A percentile compares a stretch with the other conserved stretches of the same genome.
These are phyloP conservation scores for Melanotus villosus DNA, from an alignment of 2,888 invertebrate species.

Conservation along the genomic window DNA sequence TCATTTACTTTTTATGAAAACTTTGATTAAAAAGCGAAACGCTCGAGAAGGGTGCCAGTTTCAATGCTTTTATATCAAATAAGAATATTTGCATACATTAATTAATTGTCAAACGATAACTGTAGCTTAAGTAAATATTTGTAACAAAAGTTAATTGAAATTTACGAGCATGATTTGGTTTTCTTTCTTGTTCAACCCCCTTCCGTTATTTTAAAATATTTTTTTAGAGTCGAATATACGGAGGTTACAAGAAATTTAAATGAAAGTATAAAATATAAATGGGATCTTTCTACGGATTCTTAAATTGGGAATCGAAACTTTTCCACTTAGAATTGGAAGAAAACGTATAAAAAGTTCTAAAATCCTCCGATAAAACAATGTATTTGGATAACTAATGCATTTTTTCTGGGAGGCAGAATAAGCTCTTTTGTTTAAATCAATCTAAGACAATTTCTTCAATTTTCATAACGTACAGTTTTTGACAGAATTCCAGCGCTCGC, in stretches of 20 bases:
- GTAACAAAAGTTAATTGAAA: conserved; percentile 17
- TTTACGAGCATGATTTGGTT: neutral
- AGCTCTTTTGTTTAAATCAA: conserved; percentile 36
- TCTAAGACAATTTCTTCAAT: conserved; percentile 20
- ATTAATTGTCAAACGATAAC: neutral
- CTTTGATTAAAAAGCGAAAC: neutral
- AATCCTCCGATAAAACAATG: conserved; percentile 37
- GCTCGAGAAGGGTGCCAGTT: neutral
- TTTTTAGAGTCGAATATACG: neutral
- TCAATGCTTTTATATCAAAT: neutral
- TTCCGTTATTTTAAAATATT: neutral
- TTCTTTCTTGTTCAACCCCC: neutral
- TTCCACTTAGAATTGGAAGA: conserved; percentile 28
- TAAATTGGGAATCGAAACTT: conserved; percentile 34
- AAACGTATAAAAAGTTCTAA: conserved; percentile 33
- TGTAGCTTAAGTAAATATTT: conserved; percentile 8
- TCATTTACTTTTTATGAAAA: neutral
- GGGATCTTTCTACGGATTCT: conserved; percentile 8
- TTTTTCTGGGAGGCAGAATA: conserved; percentile 30
- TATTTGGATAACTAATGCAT: conserved; percentile 37
- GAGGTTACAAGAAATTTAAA: neutral
- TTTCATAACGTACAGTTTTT: conserved; percentile 12
- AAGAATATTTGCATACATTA: neutral
- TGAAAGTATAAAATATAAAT: conserved; percentile 26
- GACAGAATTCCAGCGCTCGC: neutral